Evolutionary conservation across 2,888 invertebrate genomes (phyloP), one percentile per base, ranked within the genome.

Genomic region (Hyles lineata): DNA sequence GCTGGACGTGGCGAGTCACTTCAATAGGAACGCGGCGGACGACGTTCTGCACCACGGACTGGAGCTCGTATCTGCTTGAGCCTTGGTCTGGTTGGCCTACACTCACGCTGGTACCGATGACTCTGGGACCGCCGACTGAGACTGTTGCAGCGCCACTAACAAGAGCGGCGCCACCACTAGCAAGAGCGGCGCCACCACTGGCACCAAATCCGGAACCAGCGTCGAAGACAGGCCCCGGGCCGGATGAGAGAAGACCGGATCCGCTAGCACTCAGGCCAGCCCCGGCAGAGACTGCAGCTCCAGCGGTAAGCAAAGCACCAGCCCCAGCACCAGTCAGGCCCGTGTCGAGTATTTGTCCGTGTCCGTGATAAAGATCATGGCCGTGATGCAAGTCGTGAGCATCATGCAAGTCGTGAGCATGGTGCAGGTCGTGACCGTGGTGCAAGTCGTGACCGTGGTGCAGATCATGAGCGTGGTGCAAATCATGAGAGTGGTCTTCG

Each of bases 41-140:
- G 2, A 94, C 87, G 76, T 94, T 92, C 82, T 94, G 94, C 0
- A 94, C 87, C 7, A 94, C 94, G 1, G 93, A 91, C 73, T 92
- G 90, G 19, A 94, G 88, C 76, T 94, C 94, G 83, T 92, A 94
- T 78, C 90, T 89, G 5, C 92, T 83, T 7, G 88, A 83, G 19
- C 81, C 74, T 1, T 81, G 78, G 9, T 84, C 76, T 5, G 90
- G 89, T 1, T 81, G 89, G 69, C 89, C 91, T 0, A 91, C 89
- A 17, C 81, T 76, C 0, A 92, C 90, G 3, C 82, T 79, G n/a
- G 90, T 89, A 52, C 92, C 92, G 50, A 92, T 86, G 0, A 92
- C 87, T 76, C 86, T 84, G 55, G 91, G 85, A 6, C 79, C 81
- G 70, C 89, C 90, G 55, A 87, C 75, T 32, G 80, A 70, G 0